A percentile compares a stretch with the other conserved stretches of the same genome.
Conservation (phyloP, 2,888 invertebrate genomes). For the Aphodius granarius region DNA sequence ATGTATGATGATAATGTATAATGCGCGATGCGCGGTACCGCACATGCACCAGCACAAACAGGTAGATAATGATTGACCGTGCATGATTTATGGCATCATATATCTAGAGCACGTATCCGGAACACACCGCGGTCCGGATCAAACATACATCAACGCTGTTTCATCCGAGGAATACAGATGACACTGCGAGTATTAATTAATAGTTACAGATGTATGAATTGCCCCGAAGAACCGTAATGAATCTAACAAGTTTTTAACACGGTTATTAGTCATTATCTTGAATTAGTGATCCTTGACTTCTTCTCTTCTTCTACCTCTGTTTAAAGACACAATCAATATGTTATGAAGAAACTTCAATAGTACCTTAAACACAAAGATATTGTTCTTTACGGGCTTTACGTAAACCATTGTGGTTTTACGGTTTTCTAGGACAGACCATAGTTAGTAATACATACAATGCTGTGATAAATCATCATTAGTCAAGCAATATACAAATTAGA, state of each 20-base stretch:
- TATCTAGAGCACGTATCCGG: slow-evolving; percentile 17
- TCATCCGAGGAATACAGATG: not conserved
- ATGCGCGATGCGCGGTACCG: slow-evolving; percentile 19
- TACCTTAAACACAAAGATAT: too few species aligned
- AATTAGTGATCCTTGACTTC: too few species aligned
- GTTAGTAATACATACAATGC: too few species aligned
- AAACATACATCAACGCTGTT: slow-evolving; percentile 16
- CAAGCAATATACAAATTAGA: not conserved
- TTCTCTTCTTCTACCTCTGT: too few species aligned
- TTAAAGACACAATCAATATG: too few species aligned
- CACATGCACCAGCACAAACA: slow-evolving; percentile 19
- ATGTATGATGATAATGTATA: slow-evolving; percentile 23
- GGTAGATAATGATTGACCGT: slow-evolving; percentile 31
- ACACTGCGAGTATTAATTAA: not conserved
- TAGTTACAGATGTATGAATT: not conserved
- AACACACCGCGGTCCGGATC: slow-evolving; percentile 3
- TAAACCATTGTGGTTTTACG: too few species aligned
- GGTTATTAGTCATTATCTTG: too few species aligned
- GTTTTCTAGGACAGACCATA: too few species aligned
- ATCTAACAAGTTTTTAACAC: too few species aligned
- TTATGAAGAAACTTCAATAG: too few species aligned
- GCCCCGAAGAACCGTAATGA: not conserved
- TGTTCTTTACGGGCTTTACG: too few species aligned
- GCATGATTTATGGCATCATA: slow-evolving; percentile 27
- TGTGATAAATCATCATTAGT: too few species aligned